Conservation (phyloP, 2,888 invertebrate genomes). For the Conomelus anceps region DNA sequence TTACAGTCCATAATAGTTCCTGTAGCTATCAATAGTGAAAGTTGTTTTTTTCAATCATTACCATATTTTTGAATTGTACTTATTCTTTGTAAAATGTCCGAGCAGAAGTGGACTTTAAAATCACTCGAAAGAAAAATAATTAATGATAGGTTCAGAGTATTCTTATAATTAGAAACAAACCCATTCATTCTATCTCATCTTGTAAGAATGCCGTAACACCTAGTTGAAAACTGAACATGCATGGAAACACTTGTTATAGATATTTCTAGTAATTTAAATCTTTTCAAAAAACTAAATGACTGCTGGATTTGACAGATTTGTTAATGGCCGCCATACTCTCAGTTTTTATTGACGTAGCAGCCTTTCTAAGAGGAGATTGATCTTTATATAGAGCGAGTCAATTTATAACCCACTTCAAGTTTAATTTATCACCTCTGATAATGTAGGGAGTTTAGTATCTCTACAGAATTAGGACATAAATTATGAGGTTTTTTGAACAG, state of each 20-base stretch:
- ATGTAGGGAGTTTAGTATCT: background rate
- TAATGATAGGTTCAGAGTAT: background rate
- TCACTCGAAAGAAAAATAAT: background rate
- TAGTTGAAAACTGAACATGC: background rate
- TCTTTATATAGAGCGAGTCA: background rate
- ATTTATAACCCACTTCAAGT: background rate
- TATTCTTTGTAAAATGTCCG: background rate
- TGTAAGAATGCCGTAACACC: too few species aligned
- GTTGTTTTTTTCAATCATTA: too few species aligned
- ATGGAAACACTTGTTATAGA: background rate
- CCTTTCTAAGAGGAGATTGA: background rate
- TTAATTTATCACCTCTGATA: background rate
- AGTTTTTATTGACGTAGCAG: background rate
- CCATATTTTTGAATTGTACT: too few species aligned
- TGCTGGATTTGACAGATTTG: background rate
- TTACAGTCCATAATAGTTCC: too few species aligned
- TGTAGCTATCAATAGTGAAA: too few species aligned
- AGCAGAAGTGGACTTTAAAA: background rate
- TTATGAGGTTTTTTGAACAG: background rate
- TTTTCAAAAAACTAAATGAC: background rate
- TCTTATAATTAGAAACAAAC: background rate
- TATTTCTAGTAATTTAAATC: background rate
- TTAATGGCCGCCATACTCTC: background rate
- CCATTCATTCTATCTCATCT: background rate
- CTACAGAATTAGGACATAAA: background rate